phyloP scores from a whole-genome alignment of 1,140 invertebrate species.

The Pemphigus obesinymphae region DNA sequence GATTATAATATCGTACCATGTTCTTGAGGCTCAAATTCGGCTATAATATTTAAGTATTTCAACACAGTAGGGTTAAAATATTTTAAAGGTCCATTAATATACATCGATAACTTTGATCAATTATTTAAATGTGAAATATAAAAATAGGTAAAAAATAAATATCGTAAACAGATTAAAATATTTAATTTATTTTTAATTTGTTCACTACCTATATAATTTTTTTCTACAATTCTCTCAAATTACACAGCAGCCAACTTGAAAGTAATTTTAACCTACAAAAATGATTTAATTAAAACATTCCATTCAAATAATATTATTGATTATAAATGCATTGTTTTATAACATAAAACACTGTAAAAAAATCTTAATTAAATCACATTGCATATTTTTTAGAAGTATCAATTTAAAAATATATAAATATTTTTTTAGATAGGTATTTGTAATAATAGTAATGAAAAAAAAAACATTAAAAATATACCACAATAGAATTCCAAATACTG shows the following conservation, averaged over 20 bases:
- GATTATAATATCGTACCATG: neutral
- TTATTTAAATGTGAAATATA: neutral
- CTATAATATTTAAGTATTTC: no score
- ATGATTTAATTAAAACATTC: neutral
- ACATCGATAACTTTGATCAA: neutral
- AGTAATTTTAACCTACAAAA: neutral
- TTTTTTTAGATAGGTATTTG: no score
- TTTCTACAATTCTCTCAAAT: neutral
- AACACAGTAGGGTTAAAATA: neutral
- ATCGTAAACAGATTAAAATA: neutral
- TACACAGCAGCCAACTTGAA: neutral
- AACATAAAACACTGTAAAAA: neutral
- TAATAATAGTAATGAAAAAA: neutral
- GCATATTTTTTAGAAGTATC: neutral
- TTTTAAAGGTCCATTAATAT: neutral
- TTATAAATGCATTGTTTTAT: neutral
- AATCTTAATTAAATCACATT: neutral
- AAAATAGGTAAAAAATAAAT: neutral
- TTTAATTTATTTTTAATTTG: neutral
- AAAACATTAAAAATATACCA: conserved; percentile 19
- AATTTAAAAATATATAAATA: neutral
- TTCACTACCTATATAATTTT: no score
- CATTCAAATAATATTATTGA: neutral
- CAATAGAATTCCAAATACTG: conserved; percentile 11
- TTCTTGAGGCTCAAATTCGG: neutral